Evolutionary conservation across 2,888 invertebrate genomes (phyloP).

Genomic region (Drosophila kambysellisi): DNA sequence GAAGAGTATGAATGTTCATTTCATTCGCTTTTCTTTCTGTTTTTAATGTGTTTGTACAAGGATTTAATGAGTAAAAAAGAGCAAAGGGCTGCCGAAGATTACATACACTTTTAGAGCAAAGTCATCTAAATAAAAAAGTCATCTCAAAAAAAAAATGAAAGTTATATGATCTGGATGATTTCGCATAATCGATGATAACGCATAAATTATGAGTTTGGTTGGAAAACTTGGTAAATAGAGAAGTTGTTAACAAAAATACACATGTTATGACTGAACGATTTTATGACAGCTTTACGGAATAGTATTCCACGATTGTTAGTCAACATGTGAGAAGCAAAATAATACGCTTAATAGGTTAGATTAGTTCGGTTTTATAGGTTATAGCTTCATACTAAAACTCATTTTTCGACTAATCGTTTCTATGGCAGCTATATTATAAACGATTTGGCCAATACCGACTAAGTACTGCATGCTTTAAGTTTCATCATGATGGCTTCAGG

Average conservation of each 20-base stretch:
- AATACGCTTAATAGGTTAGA: neutral
- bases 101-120: neutral
- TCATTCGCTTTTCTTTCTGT: neutral
- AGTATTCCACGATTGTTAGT: too few relatives aligned
- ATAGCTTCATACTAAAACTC: neutral
- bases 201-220: neutral
- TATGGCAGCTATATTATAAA: too few relatives aligned
- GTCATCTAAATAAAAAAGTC: too few relatives aligned
- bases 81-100: neutral
- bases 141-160: neutral
- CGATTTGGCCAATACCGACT: neutral
- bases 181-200: too few relatives aligned
- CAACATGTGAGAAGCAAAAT: neutral
- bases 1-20: neutral
- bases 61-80: neutral
- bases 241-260: neutral
- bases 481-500: neutral
- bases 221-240: neutral
- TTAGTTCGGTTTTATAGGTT: neutral
- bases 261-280: neutral
- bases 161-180: neutral
- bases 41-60: neutral
- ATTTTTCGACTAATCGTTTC: neutral
- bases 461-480: neutral
- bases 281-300: too few relatives aligned